Conservation (phyloP, 2,113 vertebrate genomes). For the Oncorhynchus kisutch region DNA sequence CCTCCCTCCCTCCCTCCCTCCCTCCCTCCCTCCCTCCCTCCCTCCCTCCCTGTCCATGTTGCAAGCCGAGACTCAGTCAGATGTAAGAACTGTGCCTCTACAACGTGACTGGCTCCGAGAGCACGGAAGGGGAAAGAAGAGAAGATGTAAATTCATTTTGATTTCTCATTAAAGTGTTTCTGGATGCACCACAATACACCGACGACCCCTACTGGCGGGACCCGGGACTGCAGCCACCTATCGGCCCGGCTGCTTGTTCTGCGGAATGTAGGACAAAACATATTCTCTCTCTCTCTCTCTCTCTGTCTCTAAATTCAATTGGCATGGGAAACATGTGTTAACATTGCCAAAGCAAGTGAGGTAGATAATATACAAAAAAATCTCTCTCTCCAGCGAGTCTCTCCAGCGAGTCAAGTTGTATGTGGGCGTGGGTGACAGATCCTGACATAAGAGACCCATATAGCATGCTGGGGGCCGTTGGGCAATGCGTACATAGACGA, state of each 20-base stretch:
- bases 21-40: constrained; percentile 10
- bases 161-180: constrained; percentile 60
- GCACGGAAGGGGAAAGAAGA: constrained; percentile 39
- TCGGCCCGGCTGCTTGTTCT: constrained; percentile 28
- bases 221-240: constrained; percentile 7
- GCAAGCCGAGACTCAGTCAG: constrained; percentile 24
- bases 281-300: constrained; percentile 51
- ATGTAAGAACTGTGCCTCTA: constrained; percentile 55
- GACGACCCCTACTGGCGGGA: constrained; percentile 69
- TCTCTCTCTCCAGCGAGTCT: too few relatives aligned
- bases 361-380: too few relatives aligned
- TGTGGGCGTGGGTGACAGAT: too few relatives aligned
- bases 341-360: too few relatives aligned
- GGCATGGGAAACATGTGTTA: too few relatives aligned
- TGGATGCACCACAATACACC: constrained; percentile 65
- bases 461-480: too few relatives aligned
- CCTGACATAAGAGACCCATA: too few relatives aligned
- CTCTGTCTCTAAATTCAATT: not conserved
- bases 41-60: constrained; percentile 14
- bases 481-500: too few relatives aligned
- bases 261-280: constrained; percentile 32
- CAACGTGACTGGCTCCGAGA: constrained; percentile 68
- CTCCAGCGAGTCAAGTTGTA: too few relatives aligned
- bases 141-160: constrained; percentile 67
- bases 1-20: not conserved